These are phyloP conservation scores for Pollenia labialis DNA, from an alignment of 2,888 invertebrate genomes.

Conservation along the genomic window DNA sequence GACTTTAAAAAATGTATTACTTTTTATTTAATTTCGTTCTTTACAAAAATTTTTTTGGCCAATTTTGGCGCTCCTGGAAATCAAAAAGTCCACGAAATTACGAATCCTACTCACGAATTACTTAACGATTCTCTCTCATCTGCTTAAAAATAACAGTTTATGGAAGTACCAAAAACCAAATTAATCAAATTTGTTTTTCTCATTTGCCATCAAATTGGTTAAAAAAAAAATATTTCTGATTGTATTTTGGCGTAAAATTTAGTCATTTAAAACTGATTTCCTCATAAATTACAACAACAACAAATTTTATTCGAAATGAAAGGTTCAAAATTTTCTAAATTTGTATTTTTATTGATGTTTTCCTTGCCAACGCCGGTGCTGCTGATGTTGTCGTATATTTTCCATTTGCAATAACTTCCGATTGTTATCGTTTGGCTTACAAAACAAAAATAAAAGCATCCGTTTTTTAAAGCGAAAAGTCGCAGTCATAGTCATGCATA, in stretches of 20 bases:
- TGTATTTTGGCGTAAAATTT: conserved; percentile 33
- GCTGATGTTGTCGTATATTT: conserved; percentile 10
- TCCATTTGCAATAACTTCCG: conserved; percentile 64
- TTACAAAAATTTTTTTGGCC: too few relatives aligned
- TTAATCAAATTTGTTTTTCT: conserved; percentile 2
- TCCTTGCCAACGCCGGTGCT: neutral
- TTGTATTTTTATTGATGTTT: conserved; percentile 12
- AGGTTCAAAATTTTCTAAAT: conserved; percentile 15
- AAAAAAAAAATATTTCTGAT: conserved; percentile 23
- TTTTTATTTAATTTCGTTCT: too few relatives aligned
- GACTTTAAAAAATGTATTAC: too few relatives aligned
- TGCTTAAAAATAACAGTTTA: too few relatives aligned
- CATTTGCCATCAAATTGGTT: neutral
- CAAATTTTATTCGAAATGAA: conserved; percentile 7
- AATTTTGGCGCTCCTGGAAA: too few relatives aligned
- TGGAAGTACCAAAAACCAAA: neutral
- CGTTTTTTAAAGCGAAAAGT: conserved; percentile 15
- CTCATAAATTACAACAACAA: conserved; percentile 33
- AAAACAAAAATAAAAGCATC: conserved; percentile 45
- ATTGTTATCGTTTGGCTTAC: conserved; percentile 61
- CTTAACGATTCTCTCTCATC: too few relatives aligned
- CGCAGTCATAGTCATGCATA: conserved; percentile 24
- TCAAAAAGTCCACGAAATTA: too few relatives aligned
- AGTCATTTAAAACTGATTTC: conserved; percentile 63
- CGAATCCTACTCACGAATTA: too few relatives aligned